These are phyloP conservation scores for Cepphus grylle DNA, from an alignment of 2,113 vertebrate species.

Conservation along the genomic window DNA sequence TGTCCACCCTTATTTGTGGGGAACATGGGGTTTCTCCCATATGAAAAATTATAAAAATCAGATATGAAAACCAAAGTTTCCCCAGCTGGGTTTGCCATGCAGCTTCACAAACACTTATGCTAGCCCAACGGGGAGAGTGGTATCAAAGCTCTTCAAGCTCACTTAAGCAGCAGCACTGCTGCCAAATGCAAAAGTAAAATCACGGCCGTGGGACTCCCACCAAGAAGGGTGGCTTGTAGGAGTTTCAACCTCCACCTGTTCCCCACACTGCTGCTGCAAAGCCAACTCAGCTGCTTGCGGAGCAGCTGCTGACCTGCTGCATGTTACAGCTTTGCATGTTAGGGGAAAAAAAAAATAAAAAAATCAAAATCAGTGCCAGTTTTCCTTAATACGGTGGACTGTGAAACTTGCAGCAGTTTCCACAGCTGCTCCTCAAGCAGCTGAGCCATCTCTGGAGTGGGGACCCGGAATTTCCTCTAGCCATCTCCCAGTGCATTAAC, in stretches of 20 bases:
- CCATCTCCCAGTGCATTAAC: neutral
- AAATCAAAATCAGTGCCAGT: neutral
- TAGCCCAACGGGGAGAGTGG: neutral
- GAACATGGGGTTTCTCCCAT: neutral
- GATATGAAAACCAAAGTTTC: neutral
- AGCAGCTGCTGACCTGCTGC: slow-evolving; percentile 48
- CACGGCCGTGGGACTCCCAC: neutral
- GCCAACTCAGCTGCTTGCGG: slow-evolving; percentile 2
- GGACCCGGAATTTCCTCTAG: neutral
- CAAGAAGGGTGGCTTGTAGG: neutral
- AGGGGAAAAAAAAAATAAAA: neutral
- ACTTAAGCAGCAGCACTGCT: neutral
- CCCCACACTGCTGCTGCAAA: neutral
- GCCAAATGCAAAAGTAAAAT: neutral
- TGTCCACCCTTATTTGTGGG: neutral
- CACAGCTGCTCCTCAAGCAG: slow-evolving; percentile 36
- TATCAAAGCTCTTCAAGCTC: neutral
- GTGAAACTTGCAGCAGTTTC: neutral
- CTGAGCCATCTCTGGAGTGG: neutral
- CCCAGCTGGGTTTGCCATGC: neutral
- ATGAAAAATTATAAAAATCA: neutral
- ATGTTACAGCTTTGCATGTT: neutral
- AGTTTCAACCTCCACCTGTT: slow-evolving; percentile 21
- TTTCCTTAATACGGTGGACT: neutral
- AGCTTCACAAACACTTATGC: neutral